Evolutionary conservation across 2,888 invertebrate genomes (phyloP).

Genomic region (Plagodis pulveraria): DNA sequence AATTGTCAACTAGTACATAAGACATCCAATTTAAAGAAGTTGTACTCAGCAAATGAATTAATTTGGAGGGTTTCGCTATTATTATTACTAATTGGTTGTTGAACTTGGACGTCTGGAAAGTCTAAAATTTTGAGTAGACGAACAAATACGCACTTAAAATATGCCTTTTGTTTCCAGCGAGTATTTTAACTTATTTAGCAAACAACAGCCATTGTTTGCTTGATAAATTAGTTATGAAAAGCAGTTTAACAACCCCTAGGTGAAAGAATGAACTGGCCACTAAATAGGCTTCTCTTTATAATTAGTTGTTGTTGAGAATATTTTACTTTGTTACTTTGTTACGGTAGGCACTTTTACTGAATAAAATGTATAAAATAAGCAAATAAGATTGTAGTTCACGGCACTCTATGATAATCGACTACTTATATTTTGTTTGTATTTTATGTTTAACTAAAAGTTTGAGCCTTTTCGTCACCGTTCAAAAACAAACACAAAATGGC

Average conservation of each 20-base stretch:
- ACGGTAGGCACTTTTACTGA: background rate
- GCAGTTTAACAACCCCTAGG: slow-evolving; percentile 6
- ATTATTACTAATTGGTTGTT: background rate
- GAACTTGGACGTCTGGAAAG: background rate
- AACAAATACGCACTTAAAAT: slow-evolving; percentile 1
- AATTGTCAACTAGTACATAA: no score
- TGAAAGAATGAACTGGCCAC: slow-evolving; percentile 8
- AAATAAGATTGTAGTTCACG: no score
- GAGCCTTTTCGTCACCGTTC: background rate
- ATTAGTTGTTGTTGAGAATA: slow-evolving; percentile 1
- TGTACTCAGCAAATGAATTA: no score
- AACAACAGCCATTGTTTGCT: slow-evolving; percentile 6
- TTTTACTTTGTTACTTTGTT: background rate
- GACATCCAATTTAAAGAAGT: no score
- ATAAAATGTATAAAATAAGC: background rate
- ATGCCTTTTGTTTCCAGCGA: background rate
- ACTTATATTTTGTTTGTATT: background rate
- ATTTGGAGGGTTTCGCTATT: background rate
- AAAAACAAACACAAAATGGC: background rate
- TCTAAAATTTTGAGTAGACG: background rate
- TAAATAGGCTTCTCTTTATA: background rate
- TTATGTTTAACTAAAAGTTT: background rate
- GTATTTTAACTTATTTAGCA: slow-evolving; percentile 4
- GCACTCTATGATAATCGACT: no score
- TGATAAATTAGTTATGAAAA: slow-evolving; percentile 6